Evolutionary conservation across 2,888 invertebrate species (phyloP).

Genomic region (Cosmia trapezina): DNA sequence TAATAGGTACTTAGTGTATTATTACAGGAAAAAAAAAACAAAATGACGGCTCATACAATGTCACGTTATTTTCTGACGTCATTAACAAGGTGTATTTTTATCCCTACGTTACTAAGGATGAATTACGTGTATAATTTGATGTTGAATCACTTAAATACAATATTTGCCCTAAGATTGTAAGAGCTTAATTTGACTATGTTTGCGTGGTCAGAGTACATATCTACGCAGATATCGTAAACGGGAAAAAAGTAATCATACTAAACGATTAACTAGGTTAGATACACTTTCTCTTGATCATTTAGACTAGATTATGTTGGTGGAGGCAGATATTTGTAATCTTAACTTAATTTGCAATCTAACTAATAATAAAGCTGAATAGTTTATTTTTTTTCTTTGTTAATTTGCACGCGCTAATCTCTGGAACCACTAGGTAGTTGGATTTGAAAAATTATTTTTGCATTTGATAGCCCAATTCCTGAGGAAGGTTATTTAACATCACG

Average conservation of each 20-base stretch:
- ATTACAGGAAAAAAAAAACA: not conserved
- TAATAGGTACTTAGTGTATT: too few relatives aligned
- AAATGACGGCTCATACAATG: not conserved
- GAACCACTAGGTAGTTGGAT: too few relatives aligned
- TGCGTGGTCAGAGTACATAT: not conserved
- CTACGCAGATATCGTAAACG: not conserved
- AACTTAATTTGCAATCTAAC: too few relatives aligned
- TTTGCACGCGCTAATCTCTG: too few relatives aligned
- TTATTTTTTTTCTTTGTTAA: too few relatives aligned
- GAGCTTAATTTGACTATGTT: not conserved
- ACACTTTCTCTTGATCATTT: not conserved
- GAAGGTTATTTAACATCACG: too few relatives aligned
- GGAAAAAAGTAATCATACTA: constrained; percentile 24
- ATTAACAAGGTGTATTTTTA: not conserved
- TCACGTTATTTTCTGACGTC: constrained; percentile 2
- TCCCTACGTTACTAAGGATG: not conserved
- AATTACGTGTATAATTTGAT: constrained; percentile 5
- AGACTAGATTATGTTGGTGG: not conserved
- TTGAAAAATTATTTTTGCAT: too few relatives aligned
- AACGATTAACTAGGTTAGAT: constrained; percentile 9
- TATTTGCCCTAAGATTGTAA: constrained; percentile 1
- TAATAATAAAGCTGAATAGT: not conserved
- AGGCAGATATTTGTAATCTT: not conserved
- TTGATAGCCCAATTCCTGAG: too few relatives aligned
- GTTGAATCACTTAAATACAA: constrained; percentile 7